phyloP scores from a whole-genome alignment of 2,888 invertebrate genomes.

The Eristalinus aeneus region DNA sequence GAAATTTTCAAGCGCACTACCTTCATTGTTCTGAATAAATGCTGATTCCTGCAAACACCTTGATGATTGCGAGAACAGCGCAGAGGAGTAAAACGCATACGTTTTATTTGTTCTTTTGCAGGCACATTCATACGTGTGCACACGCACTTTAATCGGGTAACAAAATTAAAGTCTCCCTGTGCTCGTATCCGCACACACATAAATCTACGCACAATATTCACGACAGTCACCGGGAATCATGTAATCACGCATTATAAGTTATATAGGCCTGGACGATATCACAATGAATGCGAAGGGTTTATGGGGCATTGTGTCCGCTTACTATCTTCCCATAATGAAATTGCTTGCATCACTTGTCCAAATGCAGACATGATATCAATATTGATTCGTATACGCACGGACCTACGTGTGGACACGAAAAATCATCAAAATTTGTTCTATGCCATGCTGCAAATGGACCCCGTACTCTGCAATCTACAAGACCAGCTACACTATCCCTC shows the following conservation, averaged over 20 bases:
- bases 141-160: background rate
- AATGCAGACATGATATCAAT: constrained; percentile 56
- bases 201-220: background rate
- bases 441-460: background rate
- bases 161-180: background rate
- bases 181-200: background rate
- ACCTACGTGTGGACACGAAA: constrained; percentile 58
- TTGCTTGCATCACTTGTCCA: constrained; percentile 39
- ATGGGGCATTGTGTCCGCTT: background rate
- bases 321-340: constrained; percentile 45
- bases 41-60: background rate
- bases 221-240: background rate
- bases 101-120: background rate
- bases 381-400: constrained; percentile 46
- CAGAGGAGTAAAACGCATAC: background rate
- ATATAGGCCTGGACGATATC: background rate
- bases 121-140: background rate
- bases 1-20: background rate
- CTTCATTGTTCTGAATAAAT: background rate
- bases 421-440: constrained; percentile 43
- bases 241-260: background rate
- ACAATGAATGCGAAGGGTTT: constrained; percentile 27
- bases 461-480: background rate
- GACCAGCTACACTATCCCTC: background rate
- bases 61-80: background rate